Conservation (phyloP, 2,797 vertebrate genomes). For the Ctenosaura bakeri region DNA sequence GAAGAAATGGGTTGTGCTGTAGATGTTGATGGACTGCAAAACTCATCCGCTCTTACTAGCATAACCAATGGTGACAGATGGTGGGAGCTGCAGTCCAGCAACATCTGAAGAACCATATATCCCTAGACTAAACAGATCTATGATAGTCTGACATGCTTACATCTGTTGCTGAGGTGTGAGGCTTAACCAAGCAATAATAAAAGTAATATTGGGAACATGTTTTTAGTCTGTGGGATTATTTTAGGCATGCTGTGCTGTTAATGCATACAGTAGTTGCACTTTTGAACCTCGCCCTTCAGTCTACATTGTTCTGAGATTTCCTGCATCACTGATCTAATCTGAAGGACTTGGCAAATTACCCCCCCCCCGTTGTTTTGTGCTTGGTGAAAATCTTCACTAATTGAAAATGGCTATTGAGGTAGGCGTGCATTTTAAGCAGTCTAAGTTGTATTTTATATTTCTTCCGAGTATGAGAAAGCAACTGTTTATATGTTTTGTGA, state of each 20-base stretch:
- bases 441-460: neutral
- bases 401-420: neutral
- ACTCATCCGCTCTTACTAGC: neutral
- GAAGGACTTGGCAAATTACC: constrained; percentile 11
- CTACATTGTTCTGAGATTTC: constrained; percentile 17
- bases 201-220: neutral
- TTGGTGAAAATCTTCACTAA: neutral
- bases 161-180: constrained; percentile 27
- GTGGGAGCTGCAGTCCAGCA: neutral
- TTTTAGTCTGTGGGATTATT: constrained; percentile 15
- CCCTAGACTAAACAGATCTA: neutral
- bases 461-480: neutral
- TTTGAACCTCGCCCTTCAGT: neutral
- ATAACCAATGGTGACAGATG: neutral
- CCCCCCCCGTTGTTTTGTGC: neutral
- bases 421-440: neutral
- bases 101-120: neutral
- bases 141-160: neutral
- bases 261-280: constrained; percentile 11
- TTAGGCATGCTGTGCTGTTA: constrained; percentile 11
- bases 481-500: neutral
- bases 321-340: constrained; percentile 2
- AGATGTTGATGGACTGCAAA: neutral
- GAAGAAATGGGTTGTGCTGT: neutral
- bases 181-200: neutral